phyloP scores from a whole-genome alignment of 2,888 invertebrate genomes.

The Hetaerina titia region DNA sequence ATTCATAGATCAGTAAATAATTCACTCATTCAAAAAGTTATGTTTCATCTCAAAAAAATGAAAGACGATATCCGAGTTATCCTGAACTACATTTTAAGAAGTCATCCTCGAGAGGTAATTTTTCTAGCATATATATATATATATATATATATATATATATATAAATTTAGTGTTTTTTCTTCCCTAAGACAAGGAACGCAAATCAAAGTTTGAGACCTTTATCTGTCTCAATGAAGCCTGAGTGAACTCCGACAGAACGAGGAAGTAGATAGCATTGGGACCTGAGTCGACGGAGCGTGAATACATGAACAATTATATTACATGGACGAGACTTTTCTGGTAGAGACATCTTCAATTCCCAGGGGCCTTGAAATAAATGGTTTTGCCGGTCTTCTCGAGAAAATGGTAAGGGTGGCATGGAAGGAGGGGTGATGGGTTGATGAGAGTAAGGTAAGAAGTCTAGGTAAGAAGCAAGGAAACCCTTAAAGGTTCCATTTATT shows the following conservation, averaged over 20 bases:
- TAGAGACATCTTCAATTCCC: not conserved
- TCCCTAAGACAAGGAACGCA: not conserved
- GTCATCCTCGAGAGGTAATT: no score
- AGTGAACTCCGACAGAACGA: not conserved
- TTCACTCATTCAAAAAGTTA: no score
- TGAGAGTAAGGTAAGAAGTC: no score
- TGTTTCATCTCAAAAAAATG: no score
- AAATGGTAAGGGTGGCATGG: not conserved
- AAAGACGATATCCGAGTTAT: no score
- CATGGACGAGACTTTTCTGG: not conserved
- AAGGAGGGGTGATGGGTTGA: not conserved
- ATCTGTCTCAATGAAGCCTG: not conserved
- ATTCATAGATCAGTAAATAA: no score
- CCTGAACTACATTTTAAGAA: no score
- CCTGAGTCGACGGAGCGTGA: not conserved
- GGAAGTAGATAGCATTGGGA: not conserved
- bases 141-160: no score
- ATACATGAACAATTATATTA: not conserved
- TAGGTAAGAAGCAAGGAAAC: not conserved
- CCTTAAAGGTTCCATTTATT: constrained; percentile 29
- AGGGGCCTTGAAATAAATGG: not conserved
- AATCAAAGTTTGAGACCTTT: not conserved
- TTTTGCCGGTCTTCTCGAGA: not conserved
- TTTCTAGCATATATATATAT: no score
- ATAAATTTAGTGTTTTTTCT: not conserved